Conservation (phyloP, 2,113 vertebrate genomes). For the Cisticola juncidis region DNA sequence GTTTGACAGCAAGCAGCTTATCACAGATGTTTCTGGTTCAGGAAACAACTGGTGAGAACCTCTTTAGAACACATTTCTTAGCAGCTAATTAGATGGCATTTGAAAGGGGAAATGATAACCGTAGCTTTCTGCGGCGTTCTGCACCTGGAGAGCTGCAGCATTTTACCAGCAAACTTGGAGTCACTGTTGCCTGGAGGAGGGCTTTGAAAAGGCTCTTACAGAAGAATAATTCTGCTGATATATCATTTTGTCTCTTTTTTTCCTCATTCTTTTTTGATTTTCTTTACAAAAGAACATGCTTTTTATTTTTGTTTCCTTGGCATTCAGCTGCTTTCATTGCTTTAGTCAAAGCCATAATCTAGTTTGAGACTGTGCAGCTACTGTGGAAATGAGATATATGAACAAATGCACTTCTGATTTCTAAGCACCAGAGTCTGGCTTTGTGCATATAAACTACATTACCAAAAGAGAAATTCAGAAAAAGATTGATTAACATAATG, state of each 20-base stretch:
- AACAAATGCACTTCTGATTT: neutral
- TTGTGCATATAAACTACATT: neutral
- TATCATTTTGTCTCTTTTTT: neutral
- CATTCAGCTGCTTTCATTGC: constrained; percentile 1
- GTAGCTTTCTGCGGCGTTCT: neutral
- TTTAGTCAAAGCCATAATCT: neutral
- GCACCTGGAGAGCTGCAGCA: constrained; percentile 7
- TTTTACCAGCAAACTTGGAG: constrained; percentile 19
- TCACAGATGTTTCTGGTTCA: constrained; percentile 95
- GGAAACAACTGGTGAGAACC: constrained; percentile 96
- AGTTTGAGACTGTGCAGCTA: neutral
- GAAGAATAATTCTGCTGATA: constrained; percentile 15
- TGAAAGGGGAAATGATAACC: neutral
- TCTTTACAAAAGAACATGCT: neutral
- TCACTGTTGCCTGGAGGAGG: neutral
- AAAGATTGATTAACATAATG: neutral
- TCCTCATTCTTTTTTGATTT: neutral
- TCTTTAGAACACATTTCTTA: constrained; percentile 43
- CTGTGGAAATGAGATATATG: neutral
- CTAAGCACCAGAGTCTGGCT: neutral
- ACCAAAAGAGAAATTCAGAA: neutral
- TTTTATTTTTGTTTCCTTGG: constrained; percentile 19
- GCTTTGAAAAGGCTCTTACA: constrained; percentile 42
- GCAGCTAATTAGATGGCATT: constrained; percentile 7
- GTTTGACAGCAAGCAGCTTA: constrained; percentile 92